Conservation (phyloP, 2,113 vertebrate species). For the Epinephelus lanceolatus region DNA sequence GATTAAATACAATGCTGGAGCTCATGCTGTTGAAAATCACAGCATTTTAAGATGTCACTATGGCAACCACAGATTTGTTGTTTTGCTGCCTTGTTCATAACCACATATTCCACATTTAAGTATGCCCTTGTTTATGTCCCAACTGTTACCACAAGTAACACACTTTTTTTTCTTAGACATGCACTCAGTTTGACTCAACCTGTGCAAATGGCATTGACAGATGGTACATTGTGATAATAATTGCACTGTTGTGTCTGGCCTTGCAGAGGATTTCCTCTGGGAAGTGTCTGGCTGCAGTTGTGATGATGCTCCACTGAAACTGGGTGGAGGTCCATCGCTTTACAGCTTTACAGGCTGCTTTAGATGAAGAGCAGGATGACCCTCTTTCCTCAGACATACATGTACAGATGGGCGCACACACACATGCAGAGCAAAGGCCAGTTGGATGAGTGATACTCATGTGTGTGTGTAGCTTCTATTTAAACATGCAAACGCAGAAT, state of each 20-base stretch:
- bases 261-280: slow-evolving; percentile 77
- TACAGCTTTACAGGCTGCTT: slow-evolving; percentile 46
- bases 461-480: neutral
- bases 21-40: neutral
- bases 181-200: slow-evolving; percentile 24
- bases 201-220: slow-evolving; percentile 52
- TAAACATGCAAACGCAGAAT: slow-evolving; percentile 12
- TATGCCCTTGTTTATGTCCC: neutral
- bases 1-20: neutral
- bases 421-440: neutral
- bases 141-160: neutral
- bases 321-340: slow-evolving; percentile 54
- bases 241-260: slow-evolving; percentile 71
- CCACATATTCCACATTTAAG: too few relatives aligned
- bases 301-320: slow-evolving; percentile 68
- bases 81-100: neutral
- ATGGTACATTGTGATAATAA: slow-evolving; percentile 64
- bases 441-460: slow-evolving; percentile 1
- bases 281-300: slow-evolving; percentile 73
- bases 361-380: slow-evolving; percentile 47
- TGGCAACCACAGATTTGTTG: neutral
- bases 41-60: neutral
- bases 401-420: neutral
- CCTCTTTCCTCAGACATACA: slow-evolving; percentile 14
- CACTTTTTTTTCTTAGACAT: neutral